Conservation (phyloP, 2,888 invertebrate species). For the Molorchus minor region DNA sequence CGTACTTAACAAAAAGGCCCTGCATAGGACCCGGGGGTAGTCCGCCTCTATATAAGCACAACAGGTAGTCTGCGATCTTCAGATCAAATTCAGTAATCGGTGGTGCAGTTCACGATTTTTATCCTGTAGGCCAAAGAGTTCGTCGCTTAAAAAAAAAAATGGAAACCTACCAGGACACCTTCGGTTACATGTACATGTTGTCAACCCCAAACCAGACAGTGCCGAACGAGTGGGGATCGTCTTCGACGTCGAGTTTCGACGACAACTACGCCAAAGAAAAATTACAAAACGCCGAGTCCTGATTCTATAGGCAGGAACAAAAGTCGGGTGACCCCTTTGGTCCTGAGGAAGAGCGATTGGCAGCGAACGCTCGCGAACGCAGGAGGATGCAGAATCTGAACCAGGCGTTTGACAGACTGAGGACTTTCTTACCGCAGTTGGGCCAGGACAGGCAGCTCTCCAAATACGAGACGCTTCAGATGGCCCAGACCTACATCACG, state of each 20-base stretch:
- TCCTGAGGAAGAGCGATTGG: constrained; percentile 82
- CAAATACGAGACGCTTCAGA: constrained; percentile 95
- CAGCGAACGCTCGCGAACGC: constrained; percentile 92
- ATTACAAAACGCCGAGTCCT: constrained; percentile 50
- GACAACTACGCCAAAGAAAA: constrained; percentile 55
- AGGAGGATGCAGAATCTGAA: constrained; percentile 94
- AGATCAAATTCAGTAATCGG: constrained; percentile 39
- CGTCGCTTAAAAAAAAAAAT: constrained; percentile 30
- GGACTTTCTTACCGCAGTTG: constrained; percentile 90
- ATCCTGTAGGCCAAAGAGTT: constrained; percentile 14
- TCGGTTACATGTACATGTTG: constrained; percentile 57
- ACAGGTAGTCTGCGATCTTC: constrained; percentile 50
- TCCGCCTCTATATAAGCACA: constrained; percentile 49
- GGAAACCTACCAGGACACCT: constrained; percentile 50
- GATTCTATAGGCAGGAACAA: constrained; percentile 48
- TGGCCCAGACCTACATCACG: constrained; percentile 96
- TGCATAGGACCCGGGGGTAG: constrained; percentile 42
- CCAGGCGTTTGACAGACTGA: constrained; percentile 89
- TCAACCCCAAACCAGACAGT: constrained; percentile 37
- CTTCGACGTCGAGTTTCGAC: constrained; percentile 54
- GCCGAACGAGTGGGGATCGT: constrained; percentile 49
- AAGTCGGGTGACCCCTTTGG: constrained; percentile 74
- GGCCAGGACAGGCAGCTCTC: constrained; percentile 92
- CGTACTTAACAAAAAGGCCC: constrained; percentile 45
- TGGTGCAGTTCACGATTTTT: no score